phyloP scores from a whole-genome alignment of 2,113 vertebrate genomes.

The Miniopterus natalensis region DNA sequence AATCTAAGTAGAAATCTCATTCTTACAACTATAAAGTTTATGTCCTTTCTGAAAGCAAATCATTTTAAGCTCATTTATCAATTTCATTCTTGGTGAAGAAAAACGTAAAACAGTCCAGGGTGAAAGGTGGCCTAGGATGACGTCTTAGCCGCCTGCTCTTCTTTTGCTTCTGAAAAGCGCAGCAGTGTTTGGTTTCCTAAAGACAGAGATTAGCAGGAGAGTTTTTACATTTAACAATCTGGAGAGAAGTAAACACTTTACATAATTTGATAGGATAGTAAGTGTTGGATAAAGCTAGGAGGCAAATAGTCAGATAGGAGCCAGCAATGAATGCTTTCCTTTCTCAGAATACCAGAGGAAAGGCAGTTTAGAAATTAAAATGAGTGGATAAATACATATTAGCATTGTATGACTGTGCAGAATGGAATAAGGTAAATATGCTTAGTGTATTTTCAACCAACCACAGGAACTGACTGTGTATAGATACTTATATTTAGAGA shows the following conservation, averaged over 20 bases:
- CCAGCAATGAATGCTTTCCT: not conserved
- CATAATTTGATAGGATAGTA: not conserved
- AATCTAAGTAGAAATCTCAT: not conserved
- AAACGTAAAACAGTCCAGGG: constrained; percentile 17
- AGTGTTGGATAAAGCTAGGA: not conserved
- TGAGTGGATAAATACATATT: not conserved
- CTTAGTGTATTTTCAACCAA: constrained; percentile 23
- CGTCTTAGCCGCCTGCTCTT: constrained; percentile 42
- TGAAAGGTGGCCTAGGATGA: constrained; percentile 60
- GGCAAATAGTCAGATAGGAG: constrained; percentile 31
- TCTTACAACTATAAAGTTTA: not conserved
- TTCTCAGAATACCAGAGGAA: not conserved
- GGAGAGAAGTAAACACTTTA: not conserved
- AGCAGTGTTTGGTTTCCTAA: constrained; percentile 76
- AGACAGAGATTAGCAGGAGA: constrained; percentile 62
- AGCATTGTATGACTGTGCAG: not conserved
- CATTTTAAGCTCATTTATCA: constrained; percentile 62
- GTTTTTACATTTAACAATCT: constrained; percentile 61
- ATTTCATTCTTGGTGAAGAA: constrained; percentile 74
- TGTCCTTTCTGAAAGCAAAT: constrained; percentile 18
- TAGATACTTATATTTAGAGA: not conserved
- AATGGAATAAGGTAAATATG: not conserved
- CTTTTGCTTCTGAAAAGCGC: constrained; percentile 56
- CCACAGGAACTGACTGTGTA: not conserved
- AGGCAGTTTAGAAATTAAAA: constrained; percentile 57